A percentile compares a stretch with the other conserved stretches of the same genome.
Conservation (phyloP, 2,888 invertebrate species). For the Dicranocentrus wangi region DNA sequence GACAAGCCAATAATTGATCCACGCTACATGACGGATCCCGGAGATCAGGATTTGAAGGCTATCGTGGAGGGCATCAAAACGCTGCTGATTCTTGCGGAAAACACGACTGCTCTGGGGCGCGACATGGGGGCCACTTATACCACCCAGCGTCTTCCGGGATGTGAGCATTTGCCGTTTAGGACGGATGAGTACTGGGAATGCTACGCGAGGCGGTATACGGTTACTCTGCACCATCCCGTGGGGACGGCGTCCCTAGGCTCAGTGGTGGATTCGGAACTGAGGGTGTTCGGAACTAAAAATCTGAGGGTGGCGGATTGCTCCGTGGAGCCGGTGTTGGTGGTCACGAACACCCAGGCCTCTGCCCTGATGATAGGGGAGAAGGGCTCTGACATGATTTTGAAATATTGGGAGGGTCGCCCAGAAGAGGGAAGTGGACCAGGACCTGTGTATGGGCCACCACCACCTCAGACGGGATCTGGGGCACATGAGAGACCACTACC, state of each 20-base stretch:
- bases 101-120: slow-evolving; percentile 53
- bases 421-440: background rate
- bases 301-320: slow-evolving; percentile 66
- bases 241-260: slow-evolving; percentile 64
- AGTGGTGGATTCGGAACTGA: slow-evolving; percentile 67
- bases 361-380: slow-evolving; percentile 50
- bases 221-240: slow-evolving; percentile 67
- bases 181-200: slow-evolving; percentile 68
- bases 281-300: slow-evolving; percentile 59
- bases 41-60: slow-evolving; percentile 62
- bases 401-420: background rate
- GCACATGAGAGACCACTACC: no score
- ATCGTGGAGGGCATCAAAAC: slow-evolving; percentile 67
- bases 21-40: slow-evolving; percentile 63
- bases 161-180: slow-evolving; percentile 62
- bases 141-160: slow-evolving; percentile 59
- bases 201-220: slow-evolving; percentile 57
- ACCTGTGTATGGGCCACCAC: no score
- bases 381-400: slow-evolving; percentile 16
- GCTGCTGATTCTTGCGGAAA: slow-evolving; percentile 54
- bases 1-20: slow-evolving; percentile 67
- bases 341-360: slow-evolving; percentile 51
- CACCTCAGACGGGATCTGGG: no score
- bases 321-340: slow-evolving; percentile 29
- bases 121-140: slow-evolving; percentile 53